Evolutionary conservation across 2,888 invertebrate genomes (phyloP).

Genomic region (Diarsia mendica): DNA sequence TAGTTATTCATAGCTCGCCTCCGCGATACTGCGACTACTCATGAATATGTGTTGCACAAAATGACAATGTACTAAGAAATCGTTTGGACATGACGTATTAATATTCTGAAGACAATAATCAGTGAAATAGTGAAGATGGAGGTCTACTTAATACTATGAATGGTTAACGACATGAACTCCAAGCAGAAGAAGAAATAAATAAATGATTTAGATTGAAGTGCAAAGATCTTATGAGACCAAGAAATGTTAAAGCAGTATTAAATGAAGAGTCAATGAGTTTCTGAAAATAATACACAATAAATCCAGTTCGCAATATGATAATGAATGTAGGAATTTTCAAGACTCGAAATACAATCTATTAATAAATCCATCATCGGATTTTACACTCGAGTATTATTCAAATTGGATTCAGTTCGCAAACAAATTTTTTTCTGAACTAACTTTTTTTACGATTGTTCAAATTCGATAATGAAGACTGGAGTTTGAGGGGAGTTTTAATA

Average conservation of each 20-base stretch:
- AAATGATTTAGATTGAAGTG: no score
- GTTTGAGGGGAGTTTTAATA: background rate
- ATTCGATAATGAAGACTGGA: constrained; percentile 26
- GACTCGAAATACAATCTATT: constrained; percentile 12
- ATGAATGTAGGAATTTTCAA: constrained; percentile 16
- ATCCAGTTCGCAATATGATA: constrained; percentile 13
- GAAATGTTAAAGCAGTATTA: background rate
- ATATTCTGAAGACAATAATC: constrained; percentile 20
- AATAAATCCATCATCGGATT: constrained; percentile 27
- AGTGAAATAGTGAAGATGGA: constrained; percentile 7
- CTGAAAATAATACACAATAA: background rate
- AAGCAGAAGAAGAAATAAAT: no score
- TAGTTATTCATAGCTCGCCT: constrained; percentile 70
- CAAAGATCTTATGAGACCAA: background rate
- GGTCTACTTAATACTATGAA: background rate
- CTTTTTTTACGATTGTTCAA: constrained; percentile 24
- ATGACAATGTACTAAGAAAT: constrained; percentile 48
- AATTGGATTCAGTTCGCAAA: constrained; percentile 34
- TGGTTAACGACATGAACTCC: background rate
- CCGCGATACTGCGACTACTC: constrained; percentile 37
- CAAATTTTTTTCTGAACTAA: constrained; percentile 16
- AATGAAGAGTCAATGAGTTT: background rate
- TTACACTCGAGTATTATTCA: constrained; percentile 28
- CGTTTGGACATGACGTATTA: constrained; percentile 35
- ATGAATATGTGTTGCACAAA: constrained; percentile 70